These are phyloP conservation scores for Triplophysa rosa DNA, from an alignment of 2,113 vertebrate genomes.

Conservation along the genomic window DNA sequence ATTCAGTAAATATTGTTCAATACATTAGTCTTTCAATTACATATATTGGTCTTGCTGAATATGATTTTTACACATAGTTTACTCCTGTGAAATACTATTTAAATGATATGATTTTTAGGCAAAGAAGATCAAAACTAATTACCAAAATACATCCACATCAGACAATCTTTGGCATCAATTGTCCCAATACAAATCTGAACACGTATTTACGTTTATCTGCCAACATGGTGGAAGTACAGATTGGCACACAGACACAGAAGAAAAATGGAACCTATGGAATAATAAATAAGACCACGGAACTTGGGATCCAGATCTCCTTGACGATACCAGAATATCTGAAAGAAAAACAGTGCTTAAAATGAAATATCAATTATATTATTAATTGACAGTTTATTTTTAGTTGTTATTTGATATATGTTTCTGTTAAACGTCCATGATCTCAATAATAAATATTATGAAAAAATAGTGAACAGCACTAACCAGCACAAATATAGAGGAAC, in stretches of 20 bases:
- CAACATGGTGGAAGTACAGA: slow-evolving; percentile 93
- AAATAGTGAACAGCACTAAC: slow-evolving; percentile 54
- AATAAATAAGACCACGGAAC: slow-evolving; percentile 96
- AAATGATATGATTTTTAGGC: background rate
- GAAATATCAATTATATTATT: background rate
- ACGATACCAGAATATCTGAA: slow-evolving; percentile 95
- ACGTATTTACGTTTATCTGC: slow-evolving; percentile 26
- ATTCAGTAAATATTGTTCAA: no score
- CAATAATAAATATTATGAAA: no score
- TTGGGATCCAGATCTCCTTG: slow-evolving; percentile 97
- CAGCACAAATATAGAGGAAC: slow-evolving; percentile 72
- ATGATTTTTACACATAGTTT: no score
- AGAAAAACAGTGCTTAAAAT: slow-evolving; percentile 42
- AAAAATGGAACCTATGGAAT: slow-evolving; percentile 86
- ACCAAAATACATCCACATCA: background rate
- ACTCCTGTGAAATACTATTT: no score
- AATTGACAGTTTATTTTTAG: no score
- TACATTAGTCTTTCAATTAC: no score
- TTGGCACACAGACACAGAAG: slow-evolving; percentile 98
- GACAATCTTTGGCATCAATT: background rate
- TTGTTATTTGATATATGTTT: no score
- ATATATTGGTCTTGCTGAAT: no score
- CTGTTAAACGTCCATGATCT: no score
- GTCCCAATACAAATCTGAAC: background rate
- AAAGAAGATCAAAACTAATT: background rate